phyloP scores from a whole-genome alignment of 1,140 invertebrate species.

The Eubasilissa regina region DNA sequence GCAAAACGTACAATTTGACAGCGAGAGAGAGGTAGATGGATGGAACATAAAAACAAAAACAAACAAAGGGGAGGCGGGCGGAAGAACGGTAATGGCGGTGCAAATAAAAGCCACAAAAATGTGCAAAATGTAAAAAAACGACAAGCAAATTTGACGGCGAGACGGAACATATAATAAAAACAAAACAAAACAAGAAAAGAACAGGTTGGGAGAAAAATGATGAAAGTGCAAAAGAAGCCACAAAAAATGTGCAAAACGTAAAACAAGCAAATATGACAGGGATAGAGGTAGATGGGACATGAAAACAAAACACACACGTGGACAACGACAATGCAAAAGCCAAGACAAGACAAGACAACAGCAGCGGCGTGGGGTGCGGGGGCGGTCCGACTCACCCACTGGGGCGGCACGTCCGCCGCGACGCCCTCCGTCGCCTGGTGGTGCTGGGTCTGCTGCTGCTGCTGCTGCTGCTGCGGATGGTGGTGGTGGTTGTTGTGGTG shows the following conservation, averaged over 20 bases:
- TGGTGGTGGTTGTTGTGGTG: slow-evolving; percentile 40
- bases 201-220: not conserved
- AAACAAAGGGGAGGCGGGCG: not conserved
- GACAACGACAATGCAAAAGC: slow-evolving; percentile 14
- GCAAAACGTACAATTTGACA: not conserved
- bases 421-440: slow-evolving; percentile 38
- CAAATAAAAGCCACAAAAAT: slow-evolving; percentile 4
- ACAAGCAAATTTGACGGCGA: too few species aligned
- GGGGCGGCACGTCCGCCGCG: slow-evolving; percentile 58
- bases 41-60: not conserved
- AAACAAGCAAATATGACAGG: not conserved
- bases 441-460: slow-evolving; percentile 47
- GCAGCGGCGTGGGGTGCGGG: not conserved
- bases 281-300: too few species aligned
- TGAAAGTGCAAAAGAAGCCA: not conserved
- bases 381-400: slow-evolving; percentile 55
- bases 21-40: not conserved
- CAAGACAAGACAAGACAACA: not conserved
- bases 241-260: not conserved
- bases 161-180: not conserved
- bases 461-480: slow-evolving; percentile 33
- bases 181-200: not conserved
- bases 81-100: not conserved
- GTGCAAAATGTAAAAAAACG: too few species aligned
- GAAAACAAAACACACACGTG: not conserved